A percentile compares a stretch with the other conserved stretches of the same genome.
Conservation (phyloP, 2,888 invertebrate species). For the Andrena flavipes region DNA sequence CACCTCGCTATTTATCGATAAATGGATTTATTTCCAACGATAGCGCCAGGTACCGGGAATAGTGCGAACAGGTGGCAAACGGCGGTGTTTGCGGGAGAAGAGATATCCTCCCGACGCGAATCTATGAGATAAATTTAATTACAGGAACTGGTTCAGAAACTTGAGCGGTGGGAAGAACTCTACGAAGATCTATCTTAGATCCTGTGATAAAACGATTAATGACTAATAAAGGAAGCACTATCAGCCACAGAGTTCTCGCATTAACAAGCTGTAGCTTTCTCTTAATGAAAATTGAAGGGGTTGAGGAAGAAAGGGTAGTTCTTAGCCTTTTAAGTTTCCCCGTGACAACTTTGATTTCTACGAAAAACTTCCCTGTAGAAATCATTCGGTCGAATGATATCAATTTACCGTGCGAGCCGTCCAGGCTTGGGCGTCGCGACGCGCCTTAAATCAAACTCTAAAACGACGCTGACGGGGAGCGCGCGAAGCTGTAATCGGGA, state of each 20-base stretch:
- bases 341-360: too few relatives aligned
- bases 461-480: neutral
- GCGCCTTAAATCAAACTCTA: neutral
- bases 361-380: neutral
- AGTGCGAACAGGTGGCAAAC: neutral
- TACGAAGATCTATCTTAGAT: neutral
- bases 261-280: neutral
- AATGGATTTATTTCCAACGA: neutral
- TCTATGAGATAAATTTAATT: neutral
- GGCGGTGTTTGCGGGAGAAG: neutral
- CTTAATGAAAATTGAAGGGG: neutral
- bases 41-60: neutral
- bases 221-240: too few relatives aligned
- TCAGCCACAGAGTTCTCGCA: too few relatives aligned
- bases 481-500: slow-evolving; percentile 13
- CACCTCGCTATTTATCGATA: neutral
- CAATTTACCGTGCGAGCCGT: neutral
- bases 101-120: too few relatives aligned
- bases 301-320: too few relatives aligned
- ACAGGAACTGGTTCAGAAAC: neutral
- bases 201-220: too few relatives aligned
- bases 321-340: too few relatives aligned
- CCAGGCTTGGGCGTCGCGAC: neutral
- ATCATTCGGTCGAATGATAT: neutral
- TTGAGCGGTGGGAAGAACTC: neutral